Evolutionary conservation across 2,888 invertebrate genomes (phyloP).

Genomic region (Xestia xanthographa): DNA sequence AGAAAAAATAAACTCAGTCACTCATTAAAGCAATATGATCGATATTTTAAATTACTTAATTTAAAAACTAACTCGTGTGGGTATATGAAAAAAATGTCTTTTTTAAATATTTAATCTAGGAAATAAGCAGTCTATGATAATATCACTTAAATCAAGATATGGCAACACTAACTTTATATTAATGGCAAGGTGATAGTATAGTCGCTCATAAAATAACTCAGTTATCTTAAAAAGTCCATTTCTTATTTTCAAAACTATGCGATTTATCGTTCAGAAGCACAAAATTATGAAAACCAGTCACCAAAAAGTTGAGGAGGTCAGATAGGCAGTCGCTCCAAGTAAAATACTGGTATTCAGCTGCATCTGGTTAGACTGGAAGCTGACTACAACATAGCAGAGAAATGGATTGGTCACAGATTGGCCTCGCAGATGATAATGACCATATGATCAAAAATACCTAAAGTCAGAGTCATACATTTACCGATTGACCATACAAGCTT

Average conservation of each 20-base stretch:
- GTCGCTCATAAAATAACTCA: conserved; percentile 24
- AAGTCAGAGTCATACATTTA: not conserved
- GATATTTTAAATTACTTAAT: conserved; percentile 47
- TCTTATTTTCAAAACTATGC: not conserved
- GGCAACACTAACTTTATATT: conserved; percentile 68
- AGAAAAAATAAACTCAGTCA: conserved; percentile 48
- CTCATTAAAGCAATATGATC: conserved; percentile 40
- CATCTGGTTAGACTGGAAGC: not conserved
- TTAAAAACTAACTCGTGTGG: conserved; percentile 47
- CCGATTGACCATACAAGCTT: not conserved
- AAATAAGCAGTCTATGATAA: conserved; percentile 81
- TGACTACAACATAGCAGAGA: not conserved
- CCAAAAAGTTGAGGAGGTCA: not conserved
- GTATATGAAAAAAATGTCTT: conserved; percentile 69
- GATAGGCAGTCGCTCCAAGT: not conserved
- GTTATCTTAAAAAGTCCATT: conserved; percentile 30
- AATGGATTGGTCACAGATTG: not conserved
- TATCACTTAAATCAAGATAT: conserved; percentile 80
- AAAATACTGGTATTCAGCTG: not conserved
- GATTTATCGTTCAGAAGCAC: not conserved
- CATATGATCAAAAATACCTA: not conserved
- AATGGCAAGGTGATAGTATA: conserved; percentile 63
- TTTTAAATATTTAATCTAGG: conserved; percentile 66
- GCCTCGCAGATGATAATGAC: not conserved
- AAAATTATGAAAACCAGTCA: not conserved